Evolutionary conservation across 2,113 vertebrate genomes (phyloP).

Genomic region (Periophthalmodon schlosseri): DNA sequence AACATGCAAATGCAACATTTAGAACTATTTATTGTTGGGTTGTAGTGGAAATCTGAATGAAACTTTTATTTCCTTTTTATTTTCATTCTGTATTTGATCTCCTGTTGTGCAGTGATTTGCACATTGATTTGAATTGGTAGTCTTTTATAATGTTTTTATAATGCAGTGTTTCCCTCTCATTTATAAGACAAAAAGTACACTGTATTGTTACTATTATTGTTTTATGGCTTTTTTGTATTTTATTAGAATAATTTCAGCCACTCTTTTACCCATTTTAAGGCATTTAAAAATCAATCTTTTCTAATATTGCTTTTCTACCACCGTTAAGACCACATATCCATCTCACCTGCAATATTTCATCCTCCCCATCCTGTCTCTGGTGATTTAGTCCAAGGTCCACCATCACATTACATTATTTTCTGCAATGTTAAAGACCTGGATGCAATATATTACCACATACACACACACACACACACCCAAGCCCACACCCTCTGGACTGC

Average conservation of each 20-base stretch:
- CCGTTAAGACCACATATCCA: constrained; percentile 8
- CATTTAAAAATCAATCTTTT: neutral
- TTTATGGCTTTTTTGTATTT: neutral
- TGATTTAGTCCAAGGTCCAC: constrained; percentile 36
- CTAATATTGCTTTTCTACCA: neutral
- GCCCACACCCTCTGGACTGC: constrained; percentile 3
- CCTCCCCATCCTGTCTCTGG: constrained; percentile 16
- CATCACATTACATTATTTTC: constrained; percentile 27
- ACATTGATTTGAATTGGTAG: neutral
- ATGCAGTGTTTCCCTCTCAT: neutral
- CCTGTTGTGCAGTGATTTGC: constrained; percentile 1
- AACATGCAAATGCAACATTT: neutral
- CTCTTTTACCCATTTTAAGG: neutral
- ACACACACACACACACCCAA: neutral
- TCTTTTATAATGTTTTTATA: neutral
- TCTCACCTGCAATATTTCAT: neutral
- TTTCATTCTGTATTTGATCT: neutral
- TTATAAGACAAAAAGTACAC: neutral
- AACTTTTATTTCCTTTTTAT: neutral
- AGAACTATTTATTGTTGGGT: neutral
- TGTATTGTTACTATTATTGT: neutral
- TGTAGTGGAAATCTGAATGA: neutral
- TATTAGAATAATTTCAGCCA: neutral
- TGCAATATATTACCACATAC: constrained; percentile 22
- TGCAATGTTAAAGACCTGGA: constrained; percentile 52